Conservation (phyloP, 2,113 vertebrate genomes). For the Camelus bactrianus region DNA sequence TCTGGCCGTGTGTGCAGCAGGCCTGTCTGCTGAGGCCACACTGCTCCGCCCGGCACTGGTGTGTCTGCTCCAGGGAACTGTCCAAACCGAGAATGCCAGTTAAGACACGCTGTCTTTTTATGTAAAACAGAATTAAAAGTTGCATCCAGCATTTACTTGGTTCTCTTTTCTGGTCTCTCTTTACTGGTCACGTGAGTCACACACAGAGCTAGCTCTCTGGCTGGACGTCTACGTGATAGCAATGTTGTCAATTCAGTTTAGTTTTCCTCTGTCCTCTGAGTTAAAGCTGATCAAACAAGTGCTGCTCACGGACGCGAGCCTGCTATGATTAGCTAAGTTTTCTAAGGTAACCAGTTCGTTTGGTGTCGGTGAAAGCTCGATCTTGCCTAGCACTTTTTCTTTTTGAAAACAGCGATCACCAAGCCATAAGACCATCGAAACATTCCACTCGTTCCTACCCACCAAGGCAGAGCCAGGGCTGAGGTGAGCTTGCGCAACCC, state of each 20-base stretch:
- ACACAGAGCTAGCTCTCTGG: accelerated
- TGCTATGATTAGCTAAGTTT: background rate
- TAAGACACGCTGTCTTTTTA: background rate
- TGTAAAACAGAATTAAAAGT: background rate
- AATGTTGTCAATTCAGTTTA: accelerated
- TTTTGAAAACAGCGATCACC: background rate
- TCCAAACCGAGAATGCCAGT: background rate
- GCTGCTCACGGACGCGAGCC: background rate
- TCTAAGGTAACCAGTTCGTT: background rate
- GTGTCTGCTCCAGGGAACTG: background rate
- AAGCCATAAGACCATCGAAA: background rate
- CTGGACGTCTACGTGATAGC: accelerated
- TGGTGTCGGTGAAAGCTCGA: background rate
- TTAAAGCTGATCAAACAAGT: background rate
- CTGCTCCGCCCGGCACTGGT: background rate
- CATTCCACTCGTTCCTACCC: background rate
- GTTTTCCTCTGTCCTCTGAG: background rate
- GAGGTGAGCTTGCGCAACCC: accelerated
- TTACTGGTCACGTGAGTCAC: accelerated
- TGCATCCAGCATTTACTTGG: background rate
- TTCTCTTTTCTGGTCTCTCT: background rate
- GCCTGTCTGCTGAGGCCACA: background rate
- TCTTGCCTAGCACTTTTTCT: background rate
- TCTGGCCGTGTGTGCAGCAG: background rate
- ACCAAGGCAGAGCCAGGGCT: background rate